Percentiles rank a stretch among this genome's conserved stretches.
Evolutionary conservation across 1,140 invertebrate species (phyloP).

Genomic region (Calephelis nemesis): DNA sequence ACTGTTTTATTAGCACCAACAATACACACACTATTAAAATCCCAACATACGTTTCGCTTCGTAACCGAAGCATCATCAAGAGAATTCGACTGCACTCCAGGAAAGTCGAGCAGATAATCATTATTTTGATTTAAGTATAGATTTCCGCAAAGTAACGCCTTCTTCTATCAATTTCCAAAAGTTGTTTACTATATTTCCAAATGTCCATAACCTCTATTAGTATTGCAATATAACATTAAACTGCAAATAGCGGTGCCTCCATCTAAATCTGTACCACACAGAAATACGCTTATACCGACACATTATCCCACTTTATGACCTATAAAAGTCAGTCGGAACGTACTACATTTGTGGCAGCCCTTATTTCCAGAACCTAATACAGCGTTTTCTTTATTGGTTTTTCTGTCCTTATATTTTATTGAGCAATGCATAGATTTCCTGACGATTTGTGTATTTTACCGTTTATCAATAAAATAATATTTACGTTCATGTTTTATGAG

Average conservation of each 20-base stretch:
- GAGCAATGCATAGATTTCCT: conserved; percentile 31
- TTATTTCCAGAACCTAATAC: conserved; percentile 55
- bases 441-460: conserved; percentile 64
- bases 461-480: conserved; percentile 61
- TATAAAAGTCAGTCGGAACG: conserved; percentile 74
- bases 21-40: too few relatives aligned
- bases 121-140: too few relatives aligned
- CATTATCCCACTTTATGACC: conserved; percentile 77
- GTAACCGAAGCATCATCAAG: too few relatives aligned
- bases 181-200: neutral
- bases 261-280: conserved; percentile 76
- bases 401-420: conserved; percentile 25
- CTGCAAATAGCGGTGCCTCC: conserved; percentile 44
- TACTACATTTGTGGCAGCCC: conserved; percentile 68
- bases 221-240: conserved; percentile 38
- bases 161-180: too few relatives aligned
- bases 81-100: too few relatives aligned
- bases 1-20: too few relatives aligned
- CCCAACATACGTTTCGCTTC: too few relatives aligned
- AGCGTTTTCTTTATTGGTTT: conserved; percentile 41
- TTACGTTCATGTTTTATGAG: conserved; percentile 54
- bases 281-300: conserved; percentile 73
- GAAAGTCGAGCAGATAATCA: too few relatives aligned
- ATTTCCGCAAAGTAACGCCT: too few relatives aligned
- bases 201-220: neutral